Percentiles rank a stretch among this genome's conserved stretches.
Evolutionary conservation across 2,113 vertebrate genomes (phyloP).

Genomic region (Fulmarus glacialis): DNA sequence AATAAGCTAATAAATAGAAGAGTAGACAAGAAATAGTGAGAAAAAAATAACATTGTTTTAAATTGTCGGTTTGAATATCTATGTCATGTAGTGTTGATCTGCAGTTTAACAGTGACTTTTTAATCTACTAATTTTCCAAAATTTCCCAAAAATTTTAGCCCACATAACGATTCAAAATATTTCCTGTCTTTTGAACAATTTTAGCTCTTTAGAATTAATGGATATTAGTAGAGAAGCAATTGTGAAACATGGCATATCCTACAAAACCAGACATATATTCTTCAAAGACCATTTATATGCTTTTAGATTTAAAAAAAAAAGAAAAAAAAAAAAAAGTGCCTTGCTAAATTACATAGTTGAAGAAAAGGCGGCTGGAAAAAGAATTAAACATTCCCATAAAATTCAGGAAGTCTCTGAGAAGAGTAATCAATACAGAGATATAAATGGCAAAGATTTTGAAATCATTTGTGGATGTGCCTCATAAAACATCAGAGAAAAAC

Average conservation of each 20-base stretch:
- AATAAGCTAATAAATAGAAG: not conserved
- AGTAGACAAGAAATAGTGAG: not conserved
- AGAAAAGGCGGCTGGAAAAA: not conserved
- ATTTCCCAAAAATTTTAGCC: accelerated
- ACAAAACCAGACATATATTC: not conserved
- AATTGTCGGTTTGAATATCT: not conserved
- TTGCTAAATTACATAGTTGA: not conserved
- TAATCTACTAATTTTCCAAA: not conserved
- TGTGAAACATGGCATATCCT: not conserved
- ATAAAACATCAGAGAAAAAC: not conserved
- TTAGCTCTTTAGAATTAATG: not conserved
- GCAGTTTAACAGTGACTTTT: not conserved
- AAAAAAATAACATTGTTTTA: not conserved
- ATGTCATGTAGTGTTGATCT: not conserved
- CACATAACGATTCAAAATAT: not conserved
- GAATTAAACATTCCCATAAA: not conserved
- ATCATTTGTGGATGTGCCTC: not conserved
- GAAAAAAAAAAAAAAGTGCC: not conserved
- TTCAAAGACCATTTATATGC: not conserved
- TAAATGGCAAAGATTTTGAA: not conserved
- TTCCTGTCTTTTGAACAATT: not conserved
- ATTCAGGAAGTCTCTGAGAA: not conserved
- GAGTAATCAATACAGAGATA: not conserved
- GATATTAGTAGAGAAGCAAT: not conserved
- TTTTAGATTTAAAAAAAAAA: not conserved